Percentiles rank a stretch among this genome's conserved stretches.
phyloP scores from a whole-genome alignment of 1,140 invertebrate species.

The Camponotus floridanus region DNA sequence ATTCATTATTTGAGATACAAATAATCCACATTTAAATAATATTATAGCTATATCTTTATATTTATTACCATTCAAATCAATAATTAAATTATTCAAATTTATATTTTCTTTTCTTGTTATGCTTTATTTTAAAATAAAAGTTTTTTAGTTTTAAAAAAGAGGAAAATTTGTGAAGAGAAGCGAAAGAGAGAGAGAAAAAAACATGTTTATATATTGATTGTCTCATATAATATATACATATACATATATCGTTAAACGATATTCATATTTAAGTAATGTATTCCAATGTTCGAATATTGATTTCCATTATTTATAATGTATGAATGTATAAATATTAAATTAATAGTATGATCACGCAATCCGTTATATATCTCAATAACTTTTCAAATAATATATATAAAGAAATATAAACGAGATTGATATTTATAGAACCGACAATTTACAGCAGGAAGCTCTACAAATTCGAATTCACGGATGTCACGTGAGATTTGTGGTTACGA shows the following conservation, averaged over 20 bases:
- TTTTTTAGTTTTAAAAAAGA: no score
- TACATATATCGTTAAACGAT: background rate
- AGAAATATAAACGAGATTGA: background rate
- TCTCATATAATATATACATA: no score
- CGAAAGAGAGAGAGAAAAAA: no score
- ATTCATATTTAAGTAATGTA: slow-evolving; percentile 5
- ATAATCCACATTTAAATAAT: background rate
- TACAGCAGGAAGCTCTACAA: slow-evolving; percentile 3
- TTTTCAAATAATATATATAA: slow-evolving; percentile 7
- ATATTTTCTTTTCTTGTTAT: no score
- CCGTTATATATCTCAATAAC: background rate
- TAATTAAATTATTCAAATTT: no score
- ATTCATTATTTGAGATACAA: background rate
- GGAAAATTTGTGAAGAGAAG: no score
- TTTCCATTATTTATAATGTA: background rate
- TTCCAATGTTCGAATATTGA: background rate
- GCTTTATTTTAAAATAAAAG: no score
- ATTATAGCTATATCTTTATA: no score
- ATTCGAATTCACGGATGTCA: slow-evolving; percentile 25
- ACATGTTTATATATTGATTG: no score
- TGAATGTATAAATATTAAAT: background rate
- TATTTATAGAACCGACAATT: slow-evolving; percentile 17
- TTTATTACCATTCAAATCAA: no score
- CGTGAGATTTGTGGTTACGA: slow-evolving; percentile 15
- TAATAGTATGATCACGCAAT: background rate